Evolutionary conservation across 1,140 invertebrate genomes (phyloP).

Genomic region (Drosophila serrata): DNA sequence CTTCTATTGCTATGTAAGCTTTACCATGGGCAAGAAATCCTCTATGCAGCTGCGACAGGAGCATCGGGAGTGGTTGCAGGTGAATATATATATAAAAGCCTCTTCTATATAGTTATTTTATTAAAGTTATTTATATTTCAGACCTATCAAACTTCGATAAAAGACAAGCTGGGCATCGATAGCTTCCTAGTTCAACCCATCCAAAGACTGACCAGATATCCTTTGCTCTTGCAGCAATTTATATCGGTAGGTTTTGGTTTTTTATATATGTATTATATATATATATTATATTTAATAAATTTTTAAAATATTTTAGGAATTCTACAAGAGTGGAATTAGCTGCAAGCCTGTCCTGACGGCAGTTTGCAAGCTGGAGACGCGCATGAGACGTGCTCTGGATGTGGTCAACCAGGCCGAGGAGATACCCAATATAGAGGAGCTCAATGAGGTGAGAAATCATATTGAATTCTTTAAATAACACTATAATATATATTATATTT

Average conservation of each 20-base stretch:
- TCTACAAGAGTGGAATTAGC: conserved; percentile 80
- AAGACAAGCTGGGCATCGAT: conserved; percentile 85
- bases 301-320: conserved; percentile 54
- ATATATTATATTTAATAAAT: neutral
- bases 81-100: conserved; percentile 14
- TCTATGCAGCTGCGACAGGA: conserved; percentile 80
- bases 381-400: conserved; percentile 77
- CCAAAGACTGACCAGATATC: conserved; percentile 85
- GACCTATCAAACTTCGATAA: conserved; percentile 77
- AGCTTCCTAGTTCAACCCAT: conserved; percentile 85
- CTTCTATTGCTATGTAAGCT: conserved; percentile 79
- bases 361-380: conserved; percentile 81
- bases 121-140: conserved; percentile 2
- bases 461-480: neutral
- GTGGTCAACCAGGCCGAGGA: conserved; percentile 84
- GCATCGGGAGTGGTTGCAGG: conserved; percentile 74
- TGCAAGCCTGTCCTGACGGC: conserved; percentile 77
- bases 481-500: too few relatives aligned
- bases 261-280: too few relatives aligned
- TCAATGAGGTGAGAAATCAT: conserved; percentile 58
- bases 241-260: conserved; percentile 64
- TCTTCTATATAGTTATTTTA: neutral
- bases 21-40: conserved; percentile 80
- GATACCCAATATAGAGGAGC: conserved; percentile 77
- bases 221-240: conserved; percentile 82